These are phyloP conservation scores for Leptinotarsa rubiginosa DNA, from an alignment of 2,888 invertebrate species.

Conservation along the genomic window DNA sequence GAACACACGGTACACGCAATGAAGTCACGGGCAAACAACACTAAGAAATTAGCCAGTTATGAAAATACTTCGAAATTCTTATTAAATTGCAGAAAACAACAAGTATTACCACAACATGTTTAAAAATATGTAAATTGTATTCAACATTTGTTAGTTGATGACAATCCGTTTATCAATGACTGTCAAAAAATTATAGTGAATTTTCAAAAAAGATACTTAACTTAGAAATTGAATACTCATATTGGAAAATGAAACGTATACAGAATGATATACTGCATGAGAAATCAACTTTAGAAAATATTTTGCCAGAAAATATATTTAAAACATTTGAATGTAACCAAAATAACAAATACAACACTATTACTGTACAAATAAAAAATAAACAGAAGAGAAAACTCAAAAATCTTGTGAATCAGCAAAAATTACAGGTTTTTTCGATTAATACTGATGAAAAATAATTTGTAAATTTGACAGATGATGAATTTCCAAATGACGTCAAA, in stretches of 20 bases:
- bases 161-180: background rate
- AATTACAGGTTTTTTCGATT: conserved; percentile 14
- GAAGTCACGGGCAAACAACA: conserved; percentile 18
- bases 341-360: conserved; percentile 16
- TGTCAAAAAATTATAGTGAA: background rate
- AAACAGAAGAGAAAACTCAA: conserved; percentile 19
- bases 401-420: conserved; percentile 20
- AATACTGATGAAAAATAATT: conserved; percentile 21
- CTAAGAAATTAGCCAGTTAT: conserved; percentile 20
- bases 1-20: background rate
- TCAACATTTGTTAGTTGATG: background rate
- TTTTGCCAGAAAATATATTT: conserved; percentile 4
- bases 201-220: background rate
- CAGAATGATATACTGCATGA: background rate
- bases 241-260: background rate
- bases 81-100: conserved; percentile 21
- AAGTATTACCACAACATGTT: background rate
- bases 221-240: background rate
- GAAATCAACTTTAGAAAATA: background rate
- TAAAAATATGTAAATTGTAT: background rate
- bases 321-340: background rate
- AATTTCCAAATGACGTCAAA: conserved; percentile 17
- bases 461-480: conserved; percentile 14
- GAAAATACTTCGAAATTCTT: conserved; percentile 19
- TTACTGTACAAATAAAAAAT: conserved; percentile 14